These are phyloP conservation scores for Psephotus haematonotus DNA, from an alignment of 2,113 vertebrate genomes.

Conservation along the genomic window DNA sequence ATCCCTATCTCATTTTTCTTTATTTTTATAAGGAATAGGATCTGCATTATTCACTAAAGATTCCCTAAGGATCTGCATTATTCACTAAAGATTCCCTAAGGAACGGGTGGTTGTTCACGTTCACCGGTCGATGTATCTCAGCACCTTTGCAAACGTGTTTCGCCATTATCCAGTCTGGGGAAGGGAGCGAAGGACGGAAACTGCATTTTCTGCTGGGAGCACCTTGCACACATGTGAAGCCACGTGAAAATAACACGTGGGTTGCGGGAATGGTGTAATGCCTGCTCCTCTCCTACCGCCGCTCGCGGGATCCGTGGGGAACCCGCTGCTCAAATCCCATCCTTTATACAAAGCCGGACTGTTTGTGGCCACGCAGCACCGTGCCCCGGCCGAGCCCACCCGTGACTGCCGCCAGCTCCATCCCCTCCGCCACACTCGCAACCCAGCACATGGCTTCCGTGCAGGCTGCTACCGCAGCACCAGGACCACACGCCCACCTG, in stretches of 20 bases:
- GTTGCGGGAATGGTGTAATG: too few relatives aligned
- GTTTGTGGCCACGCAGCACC: not conserved
- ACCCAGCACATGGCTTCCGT: not conserved
- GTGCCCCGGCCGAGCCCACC: not conserved
- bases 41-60: not conserved
- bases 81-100: not conserved
- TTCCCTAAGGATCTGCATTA: not conserved
- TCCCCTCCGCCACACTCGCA: rapidly evolving
- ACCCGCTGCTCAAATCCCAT: not conserved
- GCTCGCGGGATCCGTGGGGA: not conserved
- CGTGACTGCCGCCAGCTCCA: not conserved
- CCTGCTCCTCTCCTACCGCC: rapidly evolving
- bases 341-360: not conserved
- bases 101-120: not conserved
- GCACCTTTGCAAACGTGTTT: not conserved
- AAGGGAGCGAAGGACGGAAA: not conserved
- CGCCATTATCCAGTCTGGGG: not conserved
- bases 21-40: not conserved
- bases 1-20: not conserved
- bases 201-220: not conserved
- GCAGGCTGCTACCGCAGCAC: rapidly evolving
- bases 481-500: rapidly evolving
- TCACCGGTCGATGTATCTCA: not conserved
- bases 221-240: not conserved
- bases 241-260: not conserved